These are phyloP conservation scores for Chymomyza fuscimana DNA, from an alignment of 2,888 invertebrate genomes.

Conservation along the genomic window DNA sequence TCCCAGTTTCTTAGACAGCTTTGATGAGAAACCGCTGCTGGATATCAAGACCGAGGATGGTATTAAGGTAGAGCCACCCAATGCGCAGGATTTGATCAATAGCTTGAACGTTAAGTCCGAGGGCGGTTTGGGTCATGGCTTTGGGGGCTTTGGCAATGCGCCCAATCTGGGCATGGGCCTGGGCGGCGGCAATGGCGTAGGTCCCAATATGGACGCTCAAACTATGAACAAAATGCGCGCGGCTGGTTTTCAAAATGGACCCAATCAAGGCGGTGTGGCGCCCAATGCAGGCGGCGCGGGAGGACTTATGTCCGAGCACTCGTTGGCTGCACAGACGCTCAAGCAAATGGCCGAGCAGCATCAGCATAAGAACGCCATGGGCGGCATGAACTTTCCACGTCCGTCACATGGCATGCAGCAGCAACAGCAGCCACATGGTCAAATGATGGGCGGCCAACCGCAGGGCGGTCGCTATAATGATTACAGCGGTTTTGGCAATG, in stretches of 20 bases:
- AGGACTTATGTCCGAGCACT: slow-evolving; percentile 84
- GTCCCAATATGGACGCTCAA: slow-evolving; percentile 50
- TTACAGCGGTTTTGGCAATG: slow-evolving; percentile 82
- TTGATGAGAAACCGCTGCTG: slow-evolving; percentile 82
- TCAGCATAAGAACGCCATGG: slow-evolving; percentile 90
- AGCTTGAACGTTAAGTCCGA: slow-evolving; percentile 79
- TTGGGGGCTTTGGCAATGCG: slow-evolving; percentile 66
- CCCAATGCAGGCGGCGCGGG: slow-evolving; percentile 70
- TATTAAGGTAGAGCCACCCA: slow-evolving; percentile 78
- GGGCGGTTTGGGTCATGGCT: slow-evolving; percentile 77
- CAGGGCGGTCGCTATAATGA: slow-evolving; percentile 82
- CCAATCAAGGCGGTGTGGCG: slow-evolving; percentile 62
- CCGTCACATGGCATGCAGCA: slow-evolving; percentile 77
- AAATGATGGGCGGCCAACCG: slow-evolving; percentile 74
- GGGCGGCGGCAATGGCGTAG: slow-evolving; percentile 45
- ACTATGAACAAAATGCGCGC: slow-evolving; percentile 68
- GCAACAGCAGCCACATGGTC: slow-evolving; percentile 79
- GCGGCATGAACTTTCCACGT: slow-evolving; percentile 82
- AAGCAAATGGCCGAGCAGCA: slow-evolving; percentile 99
- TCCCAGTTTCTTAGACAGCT: slow-evolving; percentile 89
- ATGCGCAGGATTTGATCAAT: slow-evolving; percentile 78
- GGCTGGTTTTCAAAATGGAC: slow-evolving; percentile 42
- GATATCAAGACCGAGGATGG: slow-evolving; percentile 80
- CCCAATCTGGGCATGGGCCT: slow-evolving; percentile 40
- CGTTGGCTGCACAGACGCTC: slow-evolving; percentile 95